These are phyloP conservation scores for Galagoides demidoff DNA, from an alignment of 2,797 vertebrate genomes.

Conservation along the genomic window DNA sequence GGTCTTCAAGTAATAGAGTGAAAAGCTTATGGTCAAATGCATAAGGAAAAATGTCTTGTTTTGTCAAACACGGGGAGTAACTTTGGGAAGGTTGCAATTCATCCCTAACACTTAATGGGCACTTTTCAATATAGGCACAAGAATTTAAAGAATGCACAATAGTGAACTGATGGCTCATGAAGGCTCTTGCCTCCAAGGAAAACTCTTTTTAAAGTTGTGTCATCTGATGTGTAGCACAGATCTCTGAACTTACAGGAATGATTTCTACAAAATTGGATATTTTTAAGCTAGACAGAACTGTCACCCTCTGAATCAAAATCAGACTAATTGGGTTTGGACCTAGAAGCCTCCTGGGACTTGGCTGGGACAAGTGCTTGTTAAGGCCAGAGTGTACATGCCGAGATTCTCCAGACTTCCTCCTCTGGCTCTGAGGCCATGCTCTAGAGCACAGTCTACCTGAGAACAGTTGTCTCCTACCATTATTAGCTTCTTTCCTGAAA, in stretches of 20 bases:
- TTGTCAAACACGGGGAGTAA: not conserved
- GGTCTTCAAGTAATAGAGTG: not conserved
- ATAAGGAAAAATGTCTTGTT: not conserved
- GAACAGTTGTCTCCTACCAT: not conserved
- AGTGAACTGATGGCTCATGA: not conserved
- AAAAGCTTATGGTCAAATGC: not conserved
- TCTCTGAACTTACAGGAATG: not conserved
- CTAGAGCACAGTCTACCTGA: not conserved
- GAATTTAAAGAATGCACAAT: not conserved
- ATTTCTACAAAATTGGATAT: not conserved
- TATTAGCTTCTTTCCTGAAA: slow-evolving; percentile 5
- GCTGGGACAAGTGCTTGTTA: not conserved
- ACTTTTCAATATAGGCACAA: not conserved
- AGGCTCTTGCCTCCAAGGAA: not conserved
- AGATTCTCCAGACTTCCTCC: not conserved
- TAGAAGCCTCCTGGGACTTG: not conserved
- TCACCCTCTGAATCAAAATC: slow-evolving; percentile 33
- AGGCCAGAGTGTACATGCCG: not conserved
- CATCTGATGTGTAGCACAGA: not conserved
- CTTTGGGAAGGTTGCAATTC: not conserved
- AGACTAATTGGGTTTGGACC: not conserved
- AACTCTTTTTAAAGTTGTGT: not conserved
- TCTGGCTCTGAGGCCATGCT: not conserved
- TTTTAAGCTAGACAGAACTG: slow-evolving; percentile 39
- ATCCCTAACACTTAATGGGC: not conserved